These are phyloP conservation scores for Acrobasis consociella DNA, from an alignment of 2,888 invertebrate species.

Conservation along the genomic window DNA sequence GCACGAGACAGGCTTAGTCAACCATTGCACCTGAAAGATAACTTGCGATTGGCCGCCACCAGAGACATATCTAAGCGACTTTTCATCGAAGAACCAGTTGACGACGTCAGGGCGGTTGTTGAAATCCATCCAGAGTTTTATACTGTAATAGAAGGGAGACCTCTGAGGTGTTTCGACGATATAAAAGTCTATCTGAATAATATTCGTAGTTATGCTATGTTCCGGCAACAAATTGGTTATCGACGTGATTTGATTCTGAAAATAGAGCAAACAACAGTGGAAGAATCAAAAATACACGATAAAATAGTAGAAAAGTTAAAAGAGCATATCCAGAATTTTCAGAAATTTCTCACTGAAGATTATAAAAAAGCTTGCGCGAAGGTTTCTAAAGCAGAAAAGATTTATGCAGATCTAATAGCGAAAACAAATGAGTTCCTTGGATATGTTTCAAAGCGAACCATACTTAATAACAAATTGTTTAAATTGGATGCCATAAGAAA, in stretches of 20 bases:
- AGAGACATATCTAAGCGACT: constrained; percentile 82
- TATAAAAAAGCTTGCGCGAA: constrained; percentile 69
- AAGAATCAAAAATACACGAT: constrained; percentile 61
- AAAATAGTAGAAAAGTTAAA: constrained; percentile 58
- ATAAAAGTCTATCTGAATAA: constrained; percentile 82
- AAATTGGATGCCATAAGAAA: constrained; percentile 70
- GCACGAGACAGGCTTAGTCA: constrained; percentile 51
- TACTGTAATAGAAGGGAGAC: constrained; percentile 83
- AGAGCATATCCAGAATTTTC: constrained; percentile 69
- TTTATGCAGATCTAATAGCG: constrained; percentile 53
- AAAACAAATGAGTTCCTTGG: constrained; percentile 65
- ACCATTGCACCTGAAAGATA: constrained; percentile 68
- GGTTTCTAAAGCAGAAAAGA: constrained; percentile 62
- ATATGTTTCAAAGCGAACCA: constrained; percentile 59
- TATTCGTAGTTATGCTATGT: constrained; percentile 74
- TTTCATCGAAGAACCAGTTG: constrained; percentile 80
- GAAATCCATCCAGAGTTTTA: constrained; percentile 87
- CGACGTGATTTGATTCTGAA: constrained; percentile 68
- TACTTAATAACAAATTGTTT: constrained; percentile 68
- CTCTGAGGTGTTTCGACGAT: constrained; percentile 82
- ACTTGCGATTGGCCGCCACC: constrained; percentile 66
- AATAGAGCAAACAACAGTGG: constrained; percentile 58
- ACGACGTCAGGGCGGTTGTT: constrained; percentile 82
- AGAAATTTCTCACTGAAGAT: constrained; percentile 73
- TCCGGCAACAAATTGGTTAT: constrained; percentile 76